Evolutionary conservation across 2,888 invertebrate species (phyloP), one percentile per base, ranked within the genome.

Genomic region (Drosophila subsilvestris): DNA sequence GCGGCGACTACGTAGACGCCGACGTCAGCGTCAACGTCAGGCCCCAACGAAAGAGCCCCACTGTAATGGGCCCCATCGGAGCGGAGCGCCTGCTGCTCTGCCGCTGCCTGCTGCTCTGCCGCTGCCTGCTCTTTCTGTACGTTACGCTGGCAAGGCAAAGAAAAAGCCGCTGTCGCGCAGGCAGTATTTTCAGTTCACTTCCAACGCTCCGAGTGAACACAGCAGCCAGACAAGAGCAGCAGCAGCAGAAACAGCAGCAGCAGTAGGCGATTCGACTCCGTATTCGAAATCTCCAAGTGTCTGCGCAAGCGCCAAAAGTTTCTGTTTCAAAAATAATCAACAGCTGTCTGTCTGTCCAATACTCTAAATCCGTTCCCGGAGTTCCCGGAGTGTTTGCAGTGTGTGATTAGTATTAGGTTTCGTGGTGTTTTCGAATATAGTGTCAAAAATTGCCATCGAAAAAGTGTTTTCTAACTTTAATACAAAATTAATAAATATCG

Each of bases 131-230:
- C 50, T 71, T 74, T 61, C n/a, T 47, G 20, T 47, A 14, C 22
- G 20, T 48, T 14, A 42, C 22, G 12, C 29, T n/a, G 32, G 57
- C 80, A 53, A 63, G 82, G 80, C 68, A 82, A 86, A 90, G 90
- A 89, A 91, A 91, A 90, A 91, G 91, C 84, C 86, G 70, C 74
- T 72, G 85, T 76, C 83, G 86, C 78, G 61, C 77, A 78, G 84
- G 73, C 77, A 73, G 78, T 56, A 86, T 76, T 86, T 89, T 91
- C 82, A 91, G 91, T 91, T 90, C 79, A 89, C 84, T 85, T 82
- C 81, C 83, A 88, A 88, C 89, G 83, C 80, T 88, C 78, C 83
- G 82, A 80, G 86, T 79, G 89, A 73, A 61, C 60, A 60, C 49
- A 63, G 44, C 44, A 67, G 53, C 37, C 59, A 58, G 9, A 25